Conservation (phyloP, 2,797 vertebrate genomes). For the Rhyacichthys aspro region DNA sequence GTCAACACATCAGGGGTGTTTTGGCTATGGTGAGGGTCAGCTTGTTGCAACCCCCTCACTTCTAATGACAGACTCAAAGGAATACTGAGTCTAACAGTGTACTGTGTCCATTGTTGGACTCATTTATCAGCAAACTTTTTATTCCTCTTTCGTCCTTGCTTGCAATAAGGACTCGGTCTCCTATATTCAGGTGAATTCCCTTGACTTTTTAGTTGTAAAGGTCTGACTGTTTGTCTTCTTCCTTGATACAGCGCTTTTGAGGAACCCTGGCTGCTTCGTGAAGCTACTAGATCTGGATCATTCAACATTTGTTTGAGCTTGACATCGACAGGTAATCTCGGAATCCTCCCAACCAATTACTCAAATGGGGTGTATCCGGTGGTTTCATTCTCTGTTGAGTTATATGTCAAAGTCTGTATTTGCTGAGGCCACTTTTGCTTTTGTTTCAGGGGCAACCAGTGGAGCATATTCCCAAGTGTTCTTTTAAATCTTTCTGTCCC, state of each 20-base stretch:
- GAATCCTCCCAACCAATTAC: conserved; percentile 30
- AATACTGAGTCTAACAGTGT: conserved; percentile 7
- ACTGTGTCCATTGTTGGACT: conserved; percentile 19
- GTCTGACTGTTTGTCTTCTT: conserved; percentile 32
- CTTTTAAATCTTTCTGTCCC: conserved; percentile 20
- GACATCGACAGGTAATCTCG: conserved; percentile 22
- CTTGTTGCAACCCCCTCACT: background rate
- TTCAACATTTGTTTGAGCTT: conserved; percentile 33
- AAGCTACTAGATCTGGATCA: conserved; percentile 28
- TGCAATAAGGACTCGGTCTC: conserved; percentile 17
- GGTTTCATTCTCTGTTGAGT: conserved; percentile 39
- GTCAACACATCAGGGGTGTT: background rate
- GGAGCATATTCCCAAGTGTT: conserved; percentile 28
- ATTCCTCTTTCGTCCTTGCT: conserved; percentile 24
- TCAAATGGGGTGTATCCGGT: conserved; percentile 26
- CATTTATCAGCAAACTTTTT: conserved; percentile 29
- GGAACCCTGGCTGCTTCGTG: conserved; percentile 26
- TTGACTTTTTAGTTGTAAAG: conserved; percentile 25
- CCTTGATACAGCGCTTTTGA: conserved; percentile 13
- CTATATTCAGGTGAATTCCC: conserved; percentile 13
- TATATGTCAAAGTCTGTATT: conserved; percentile 23
- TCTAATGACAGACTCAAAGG: conserved; percentile 12
- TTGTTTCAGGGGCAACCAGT: conserved; percentile 4
- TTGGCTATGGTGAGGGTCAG: background rate
- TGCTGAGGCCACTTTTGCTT: conserved; percentile 4